Evolutionary conservation across 1,140 invertebrate genomes (phyloP).

Genomic region (Halictus rubicundus): DNA sequence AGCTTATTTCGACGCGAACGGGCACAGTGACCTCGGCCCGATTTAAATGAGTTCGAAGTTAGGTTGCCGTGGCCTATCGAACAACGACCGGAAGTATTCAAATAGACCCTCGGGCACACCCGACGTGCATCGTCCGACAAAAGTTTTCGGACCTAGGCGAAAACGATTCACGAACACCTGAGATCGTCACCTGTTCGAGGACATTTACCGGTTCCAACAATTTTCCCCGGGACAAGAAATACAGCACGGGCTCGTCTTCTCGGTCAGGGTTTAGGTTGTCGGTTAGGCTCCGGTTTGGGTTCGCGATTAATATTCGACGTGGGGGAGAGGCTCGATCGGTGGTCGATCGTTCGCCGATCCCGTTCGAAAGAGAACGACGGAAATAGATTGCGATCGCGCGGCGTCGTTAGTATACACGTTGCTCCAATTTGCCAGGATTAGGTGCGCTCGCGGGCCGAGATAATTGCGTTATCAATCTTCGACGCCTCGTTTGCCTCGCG

Average conservation of each 20-base stretch:
- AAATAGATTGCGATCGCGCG: background rate
- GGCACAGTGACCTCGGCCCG: slow-evolving; percentile 38
- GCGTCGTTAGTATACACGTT: background rate
- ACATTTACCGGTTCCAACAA: background rate
- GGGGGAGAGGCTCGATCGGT: too few species aligned
- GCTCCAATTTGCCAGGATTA: slow-evolving; percentile 2
- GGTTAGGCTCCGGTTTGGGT: too few species aligned
- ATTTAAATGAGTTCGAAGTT: slow-evolving; percentile 42
- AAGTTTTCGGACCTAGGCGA: slow-evolving; percentile 16
- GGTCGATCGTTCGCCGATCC: background rate
- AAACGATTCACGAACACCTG: too few species aligned
- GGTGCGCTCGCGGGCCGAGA: slow-evolving; percentile 7
- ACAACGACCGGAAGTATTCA: slow-evolving; percentile 49
- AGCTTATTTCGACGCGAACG: slow-evolving; percentile 24
- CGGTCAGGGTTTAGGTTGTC: too few species aligned
- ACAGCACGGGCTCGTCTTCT: too few species aligned
- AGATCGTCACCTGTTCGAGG: background rate
- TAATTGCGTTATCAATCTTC: slow-evolving; percentile 51
- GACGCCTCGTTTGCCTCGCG: background rate
- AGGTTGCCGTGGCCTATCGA: background rate
- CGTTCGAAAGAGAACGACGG: background rate
- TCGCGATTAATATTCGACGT: too few species aligned
- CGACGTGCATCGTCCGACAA: slow-evolving; percentile 23
- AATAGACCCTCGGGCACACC: slow-evolving; percentile 42
- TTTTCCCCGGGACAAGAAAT: too few species aligned